Evolutionary conservation across 2,888 invertebrate genomes (phyloP), one percentile per base, ranked within the genome.

Genomic region (Andrena flavipes): DNA sequence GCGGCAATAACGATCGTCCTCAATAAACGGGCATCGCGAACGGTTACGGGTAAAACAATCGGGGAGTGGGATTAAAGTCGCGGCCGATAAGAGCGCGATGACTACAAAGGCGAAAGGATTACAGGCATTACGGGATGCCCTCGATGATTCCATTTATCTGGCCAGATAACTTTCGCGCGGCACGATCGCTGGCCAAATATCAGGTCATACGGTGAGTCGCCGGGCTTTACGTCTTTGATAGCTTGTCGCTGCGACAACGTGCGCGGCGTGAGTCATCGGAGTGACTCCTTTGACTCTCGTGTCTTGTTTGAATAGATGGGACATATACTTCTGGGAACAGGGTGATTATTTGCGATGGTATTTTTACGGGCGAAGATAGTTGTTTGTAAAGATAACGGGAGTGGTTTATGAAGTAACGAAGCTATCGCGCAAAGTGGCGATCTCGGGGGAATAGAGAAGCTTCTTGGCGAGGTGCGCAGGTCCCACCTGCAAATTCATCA

Each of bases 71-170:
- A 67, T 71, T 71, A 23, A 29, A 60, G 54, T 29, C 13, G 33
- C 48, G 54, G 29, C 29, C 60, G 84, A 56, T 84, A 80, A 69
- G 60, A 23, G 49, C 10, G 26, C 49, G 51, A 29, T 10, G 54
- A 62, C 63, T 42, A n/a, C 59, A 13, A 10, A 16, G 51, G 59
- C 35, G 42, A 60, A 67, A 49, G 67, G 60, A 67, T 77, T 65
- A 68, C 56, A 5, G 54, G 72, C 63, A 75, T 48, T 54, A 33
- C 20, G 69, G 64, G 42, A 13, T 13, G 13, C 16, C n/a, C 49
- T 49, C 13, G 33, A 13, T n/a, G 33, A 56, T 35, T 23, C 33
- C 54, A 8, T 62, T 62, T 42, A 30, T 75, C 49, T 1, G 3
- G 8, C 6, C 6, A 68, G 48, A 74, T 68, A 74, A 48, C 23